Base-by-base conservation (phyloP, 2,113 vertebrate genomes). In the Mormyrus lacerda region DNA sequence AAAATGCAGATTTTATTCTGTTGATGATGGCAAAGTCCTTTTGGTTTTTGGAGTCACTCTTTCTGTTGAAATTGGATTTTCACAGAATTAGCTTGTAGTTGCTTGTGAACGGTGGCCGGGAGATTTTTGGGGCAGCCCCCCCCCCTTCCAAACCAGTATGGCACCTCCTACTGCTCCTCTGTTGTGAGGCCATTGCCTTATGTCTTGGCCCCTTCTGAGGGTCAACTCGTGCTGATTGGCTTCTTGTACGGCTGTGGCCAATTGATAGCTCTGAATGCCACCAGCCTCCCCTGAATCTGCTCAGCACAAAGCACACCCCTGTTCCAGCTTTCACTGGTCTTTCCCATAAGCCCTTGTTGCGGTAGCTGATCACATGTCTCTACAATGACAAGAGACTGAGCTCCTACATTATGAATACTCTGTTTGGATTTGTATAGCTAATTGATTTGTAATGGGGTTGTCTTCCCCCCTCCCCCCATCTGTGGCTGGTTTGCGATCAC, bases 11-110 rank as follows among this genome's bases (percentile, higher is more conserved):
- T 55, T 87, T 53, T 87, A 55, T 87, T 87, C 50, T 53, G 27
- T 53, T 27, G 47, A 86, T 17, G 84, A 24, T n/a, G 24, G 47
- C 15, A 9, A 44, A 85, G 84, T 17, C 48, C 85, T 31, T 53
- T 11, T 0, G 17, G 21, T 87, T 87, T 55, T 50, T 53, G 85
- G 48, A 53, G 47, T 7, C 50, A 53, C 50, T 31, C 50, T 19
- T 50, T 85, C 83, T 85, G 19, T 13, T 48, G 83, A 85, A 87
- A 87, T 53, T 55, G 85, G 48, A 55, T 55, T 87, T 87, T 4
- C 48, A 87, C 31, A 2, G 47, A 13, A 51, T 87, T 39, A 21
- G 50, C 50, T 84, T 86, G 85, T 86, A 15, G 11, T 17, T 17
- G 27, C 47, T 86, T 17, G 85, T 35, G n/a, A 47, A 53, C 2